Conservation (phyloP, 2,797 vertebrate genomes). For the Rhinatrema bivittatum region DNA sequence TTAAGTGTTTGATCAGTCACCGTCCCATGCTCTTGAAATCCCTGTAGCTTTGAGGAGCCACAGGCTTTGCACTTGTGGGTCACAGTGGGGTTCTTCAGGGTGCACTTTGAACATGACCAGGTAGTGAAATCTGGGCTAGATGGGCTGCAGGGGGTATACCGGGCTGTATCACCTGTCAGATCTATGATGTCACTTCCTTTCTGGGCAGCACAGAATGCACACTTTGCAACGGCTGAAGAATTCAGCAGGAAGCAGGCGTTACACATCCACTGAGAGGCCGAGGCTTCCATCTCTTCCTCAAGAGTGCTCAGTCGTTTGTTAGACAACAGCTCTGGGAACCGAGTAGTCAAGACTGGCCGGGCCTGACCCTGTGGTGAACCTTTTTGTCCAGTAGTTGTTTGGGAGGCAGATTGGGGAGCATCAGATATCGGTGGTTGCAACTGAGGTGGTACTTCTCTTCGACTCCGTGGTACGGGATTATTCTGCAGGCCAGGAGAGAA, state of each 20-base stretch:
- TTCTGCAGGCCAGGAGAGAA: conserved; percentile 86
- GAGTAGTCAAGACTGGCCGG: conserved; percentile 31
- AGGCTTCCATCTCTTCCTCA: conserved; percentile 69
- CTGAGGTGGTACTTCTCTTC: conserved; percentile 85
- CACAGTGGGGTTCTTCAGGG: conserved; percentile 79
- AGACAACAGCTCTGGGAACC: conserved; percentile 69
- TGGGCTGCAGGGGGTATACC: conserved; percentile 85
- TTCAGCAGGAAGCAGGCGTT: conserved; percentile 65
- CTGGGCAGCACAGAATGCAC: conserved; percentile 61
- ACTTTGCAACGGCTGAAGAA: conserved; percentile 37
- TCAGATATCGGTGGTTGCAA: conserved; percentile 53
- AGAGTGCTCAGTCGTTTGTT: conserved; percentile 78
- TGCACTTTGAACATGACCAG: conserved; percentile 93
- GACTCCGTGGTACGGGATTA: conserved; percentile 90
- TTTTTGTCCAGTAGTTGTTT: conserved; percentile 34
- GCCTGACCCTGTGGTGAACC: conserved; percentile 60
- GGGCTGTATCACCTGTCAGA: conserved; percentile 77
- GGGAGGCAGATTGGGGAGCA: conserved; percentile 43
- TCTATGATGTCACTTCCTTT: conserved; percentile 74
- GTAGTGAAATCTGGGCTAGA: conserved; percentile 91
- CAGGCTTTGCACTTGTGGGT: conserved; percentile 80
- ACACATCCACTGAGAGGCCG: conserved; percentile 66
- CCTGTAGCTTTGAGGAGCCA: conserved; percentile 85
- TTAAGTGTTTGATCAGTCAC: conserved; percentile 28
- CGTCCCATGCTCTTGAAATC: conserved; percentile 72